Percentiles rank a stretch among this genome's conserved stretches.
phyloP scores from a whole-genome alignment of 2,797 vertebrate species.

The Lophotriccus pileatus region DNA sequence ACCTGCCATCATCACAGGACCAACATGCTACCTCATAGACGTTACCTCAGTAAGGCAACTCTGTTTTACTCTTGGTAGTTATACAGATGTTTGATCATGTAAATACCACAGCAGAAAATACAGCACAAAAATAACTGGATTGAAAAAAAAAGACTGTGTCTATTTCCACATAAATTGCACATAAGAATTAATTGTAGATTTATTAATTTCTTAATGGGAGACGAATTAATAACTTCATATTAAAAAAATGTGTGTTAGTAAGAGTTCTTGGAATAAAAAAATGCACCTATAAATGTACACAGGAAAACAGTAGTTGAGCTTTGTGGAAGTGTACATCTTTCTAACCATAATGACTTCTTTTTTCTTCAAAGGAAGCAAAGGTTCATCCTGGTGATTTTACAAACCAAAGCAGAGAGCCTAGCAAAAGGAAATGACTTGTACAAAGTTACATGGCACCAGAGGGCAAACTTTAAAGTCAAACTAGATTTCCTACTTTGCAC shows the following conservation, averaged over 20 bases:
- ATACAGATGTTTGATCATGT: not conserved
- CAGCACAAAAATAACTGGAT: not conserved
- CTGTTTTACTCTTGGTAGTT: not conserved
- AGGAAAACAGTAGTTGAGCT: not conserved
- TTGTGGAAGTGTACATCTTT: not conserved
- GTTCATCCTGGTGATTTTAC: not conserved
- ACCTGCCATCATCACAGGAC: conserved; percentile 87
- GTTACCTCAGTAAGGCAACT: conserved; percentile 76
- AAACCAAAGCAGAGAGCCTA: not conserved
- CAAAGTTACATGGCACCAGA: not conserved
- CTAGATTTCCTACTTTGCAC: not conserved
- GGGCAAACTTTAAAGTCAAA: not conserved
- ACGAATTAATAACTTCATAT: not conserved
- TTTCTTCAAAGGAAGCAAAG: not conserved
- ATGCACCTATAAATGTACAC: not conserved
- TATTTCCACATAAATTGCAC: not conserved
- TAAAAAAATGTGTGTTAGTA: not conserved
- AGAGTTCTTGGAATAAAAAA: not conserved
- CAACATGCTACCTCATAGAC: conserved; percentile 89
- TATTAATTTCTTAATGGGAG: not conserved
- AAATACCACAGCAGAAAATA: not conserved
- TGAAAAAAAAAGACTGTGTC: not conserved
- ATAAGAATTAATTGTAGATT: not conserved
- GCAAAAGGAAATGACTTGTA: not conserved
- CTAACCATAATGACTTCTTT: not conserved